Evolutionary conservation across 2,113 vertebrate genomes (phyloP).

Genomic region (Neodon shergylaensis): DNA sequence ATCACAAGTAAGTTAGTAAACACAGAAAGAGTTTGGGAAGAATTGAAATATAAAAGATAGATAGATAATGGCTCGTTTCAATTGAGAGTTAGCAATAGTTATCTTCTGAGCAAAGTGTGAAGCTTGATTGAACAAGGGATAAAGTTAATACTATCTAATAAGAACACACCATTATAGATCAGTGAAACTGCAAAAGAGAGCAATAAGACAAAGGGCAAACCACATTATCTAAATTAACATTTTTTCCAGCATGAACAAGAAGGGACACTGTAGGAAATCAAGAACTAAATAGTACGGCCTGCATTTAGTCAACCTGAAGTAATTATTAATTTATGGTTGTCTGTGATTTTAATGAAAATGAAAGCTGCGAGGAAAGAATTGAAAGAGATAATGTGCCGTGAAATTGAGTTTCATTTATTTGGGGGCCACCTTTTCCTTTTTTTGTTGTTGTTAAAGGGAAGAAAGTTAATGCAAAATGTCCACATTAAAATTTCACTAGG

Average conservation of each 20-base stretch:
- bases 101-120: conserved; percentile 88
- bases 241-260: conserved; percentile 98
- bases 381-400: conserved; percentile 99
- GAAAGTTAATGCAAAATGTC: conserved; percentile 80
- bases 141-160: conserved; percentile 98
- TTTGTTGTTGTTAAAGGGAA: conserved; percentile 81
- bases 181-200: conserved; percentile 96
- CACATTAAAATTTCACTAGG: conserved; percentile 80
- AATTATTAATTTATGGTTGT: conserved; percentile 99
- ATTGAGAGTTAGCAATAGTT: conserved; percentile 82
- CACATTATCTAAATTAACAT: conserved; percentile 99
- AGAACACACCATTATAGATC: conserved; percentile 99
- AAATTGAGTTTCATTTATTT: conserved; percentile 99
- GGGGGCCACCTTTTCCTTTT: conserved; percentile 93
- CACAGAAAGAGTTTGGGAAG: conserved; percentile 67
- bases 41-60: conserved; percentile 81
- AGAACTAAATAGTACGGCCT: conserved; percentile 92
- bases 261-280: conserved; percentile 92
- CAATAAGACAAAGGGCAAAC: conserved; percentile 95
- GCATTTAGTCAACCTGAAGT: conserved; percentile 99
- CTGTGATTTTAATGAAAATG: conserved; percentile 99
- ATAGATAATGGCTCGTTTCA: conserved; percentile 80
- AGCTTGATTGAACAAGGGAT: conserved; percentile 95
- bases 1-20: conserved; percentile 79
- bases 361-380: conserved; percentile 99